Evolutionary conservation across 2,888 invertebrate genomes (phyloP).

Genomic region (Aphodius granarius): DNA sequence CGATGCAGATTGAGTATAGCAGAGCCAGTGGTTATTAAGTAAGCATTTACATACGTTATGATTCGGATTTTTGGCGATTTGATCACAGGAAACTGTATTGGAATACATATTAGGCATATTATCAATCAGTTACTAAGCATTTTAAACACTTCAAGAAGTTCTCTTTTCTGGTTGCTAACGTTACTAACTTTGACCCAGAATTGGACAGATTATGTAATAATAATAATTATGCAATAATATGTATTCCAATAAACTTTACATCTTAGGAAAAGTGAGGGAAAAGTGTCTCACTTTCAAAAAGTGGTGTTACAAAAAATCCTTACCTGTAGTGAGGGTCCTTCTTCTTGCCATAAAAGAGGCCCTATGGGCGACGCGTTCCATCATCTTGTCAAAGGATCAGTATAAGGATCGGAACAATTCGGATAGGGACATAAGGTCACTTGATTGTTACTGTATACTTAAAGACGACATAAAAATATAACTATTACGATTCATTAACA

Average conservation of each 20-base stretch:
- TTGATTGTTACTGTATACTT: slow-evolving; percentile 24
- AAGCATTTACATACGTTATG: too few species aligned
- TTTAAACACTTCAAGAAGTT: not conserved
- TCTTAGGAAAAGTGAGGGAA: not conserved
- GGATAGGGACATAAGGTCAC: slow-evolving; percentile 46
- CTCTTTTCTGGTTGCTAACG: too few species aligned
- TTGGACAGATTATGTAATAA: too few species aligned
- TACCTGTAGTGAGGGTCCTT: slow-evolving; percentile 47
- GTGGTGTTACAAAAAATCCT: slow-evolving; percentile 31
- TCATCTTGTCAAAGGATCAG: slow-evolving; percentile 34
- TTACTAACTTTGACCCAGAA: too few species aligned
- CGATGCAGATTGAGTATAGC: too few species aligned
- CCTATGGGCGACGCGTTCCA: slow-evolving; percentile 41
- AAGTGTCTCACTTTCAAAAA: not conserved
- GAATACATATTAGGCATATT: too few species aligned
- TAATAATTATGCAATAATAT: too few species aligned
- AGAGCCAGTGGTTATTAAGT: too few species aligned
- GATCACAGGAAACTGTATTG: not conserved
- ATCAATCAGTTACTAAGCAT: too few species aligned
- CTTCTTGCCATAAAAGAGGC: slow-evolving; percentile 48
- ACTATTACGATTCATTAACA: not conserved
- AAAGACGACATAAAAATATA: slow-evolving; percentile 1
- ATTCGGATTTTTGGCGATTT: not conserved
- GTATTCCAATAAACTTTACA: too few species aligned
- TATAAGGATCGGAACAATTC: not conserved